A percentile compares a stretch with the other conserved stretches of the same genome.
phyloP scores from a whole-genome alignment of 2,797 vertebrate species.

The Bovichtus variegatus region DNA sequence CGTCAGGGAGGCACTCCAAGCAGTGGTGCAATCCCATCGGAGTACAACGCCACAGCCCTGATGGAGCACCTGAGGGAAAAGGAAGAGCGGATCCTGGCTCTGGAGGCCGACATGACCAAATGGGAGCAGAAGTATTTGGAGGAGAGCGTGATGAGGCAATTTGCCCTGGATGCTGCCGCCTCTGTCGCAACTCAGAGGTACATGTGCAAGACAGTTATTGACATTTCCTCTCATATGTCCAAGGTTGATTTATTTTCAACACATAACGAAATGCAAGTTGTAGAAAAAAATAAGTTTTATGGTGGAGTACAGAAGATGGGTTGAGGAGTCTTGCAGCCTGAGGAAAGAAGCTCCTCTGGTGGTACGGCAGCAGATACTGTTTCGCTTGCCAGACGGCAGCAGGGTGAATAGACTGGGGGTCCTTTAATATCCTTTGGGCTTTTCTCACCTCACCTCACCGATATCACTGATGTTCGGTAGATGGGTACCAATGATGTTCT shows the following conservation, averaged over 20 bases:
- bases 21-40: slow-evolving; percentile 67
- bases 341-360: no score
- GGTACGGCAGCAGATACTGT: no score
- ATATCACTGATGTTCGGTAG: no score
- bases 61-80: slow-evolving; percentile 98
- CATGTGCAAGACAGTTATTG: background rate
- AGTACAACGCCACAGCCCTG: slow-evolving; percentile 91
- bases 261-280: no score
- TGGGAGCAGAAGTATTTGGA: slow-evolving; percentile 99
- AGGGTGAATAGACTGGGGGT: no score
- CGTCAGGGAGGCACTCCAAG: slow-evolving; percentile 91
- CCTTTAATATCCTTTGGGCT: no score
- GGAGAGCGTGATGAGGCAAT: slow-evolving; percentile 99
- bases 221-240: background rate
- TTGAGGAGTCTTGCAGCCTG: no score
- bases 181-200: slow-evolving; percentile 97
- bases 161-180: slow-evolving; percentile 95
- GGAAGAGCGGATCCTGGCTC: slow-evolving; percentile 95
- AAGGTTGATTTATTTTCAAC: background rate
- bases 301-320: no score
- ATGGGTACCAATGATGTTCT: no score
- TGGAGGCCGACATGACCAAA: slow-evolving; percentile 99
- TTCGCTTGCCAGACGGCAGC: no score
- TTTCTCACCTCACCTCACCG: no score
- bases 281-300: no score